Evolutionary conservation across 2,113 vertebrate species (phyloP), one percentile per base, ranked within the genome.

Genomic region (Xenopus laevis): DNA sequence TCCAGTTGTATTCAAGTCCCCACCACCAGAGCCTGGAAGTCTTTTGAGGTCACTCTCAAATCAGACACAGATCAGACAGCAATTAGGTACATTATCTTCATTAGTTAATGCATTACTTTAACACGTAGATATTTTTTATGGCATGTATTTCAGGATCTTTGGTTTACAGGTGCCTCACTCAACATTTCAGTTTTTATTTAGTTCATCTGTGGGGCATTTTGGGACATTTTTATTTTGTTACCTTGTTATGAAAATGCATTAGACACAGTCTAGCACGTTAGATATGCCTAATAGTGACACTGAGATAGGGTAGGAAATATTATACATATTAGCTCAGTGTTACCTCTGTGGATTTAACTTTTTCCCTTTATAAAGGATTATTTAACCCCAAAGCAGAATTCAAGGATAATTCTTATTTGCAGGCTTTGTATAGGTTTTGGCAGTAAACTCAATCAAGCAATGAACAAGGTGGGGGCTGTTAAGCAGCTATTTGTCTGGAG

Each of bases 1-100:
- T 68, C 17, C 30, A 68, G 65, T 61, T 27, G 23, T 23, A 61
- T 53, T 30, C 33, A 53, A 69, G 46, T 30, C 53, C 52, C n/a
- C n/a, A n/a, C 47, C 27, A 30, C 59, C 47, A 55, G 66, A 63
- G 67, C 57, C 66, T 69, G n/a, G 59, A 70, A 70, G 74, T 76
- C 74, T 76, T 76, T 76, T 76, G 62, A 76, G 74, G 74, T 68
- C 74, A 76, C 27, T 13, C 13, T 70, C 44, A 64, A 70, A 21
- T 50, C 30, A 76, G 74, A 76, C 74, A 64, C 66, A 63, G 58
- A 45, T 70, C 66, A 76, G 73, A 76, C 65, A 69, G 65, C 73
- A 63, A 75, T 75, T 75, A 68, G 61, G 65, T 61, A 40, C 46
- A 68, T 69, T 76, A 69, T 63, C 73, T 64, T 68, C 50, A 64